A percentile compares a stretch with the other conserved stretches of the same genome.
These are phyloP conservation scores for Marasmarcha lunaedactyla DNA, from an alignment of 2,888 invertebrate species.

Conservation along the genomic window DNA sequence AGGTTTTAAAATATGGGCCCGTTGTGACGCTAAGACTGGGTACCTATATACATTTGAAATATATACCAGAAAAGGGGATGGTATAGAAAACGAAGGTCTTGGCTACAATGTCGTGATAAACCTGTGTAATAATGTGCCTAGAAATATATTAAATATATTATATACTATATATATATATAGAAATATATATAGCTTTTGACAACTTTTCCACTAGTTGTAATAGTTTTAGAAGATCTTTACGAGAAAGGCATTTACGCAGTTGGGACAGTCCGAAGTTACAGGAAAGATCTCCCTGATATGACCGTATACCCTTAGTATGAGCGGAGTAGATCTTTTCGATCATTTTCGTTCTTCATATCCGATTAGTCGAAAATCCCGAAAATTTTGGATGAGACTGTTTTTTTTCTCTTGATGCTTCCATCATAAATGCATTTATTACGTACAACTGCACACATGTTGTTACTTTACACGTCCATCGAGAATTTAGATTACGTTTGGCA, in stretches of 20 bases:
- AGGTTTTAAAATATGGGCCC: conserved; percentile 7
- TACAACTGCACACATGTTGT: conserved; percentile 15
- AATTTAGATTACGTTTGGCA: conserved; percentile 15
- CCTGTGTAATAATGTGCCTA: conserved; percentile 15
- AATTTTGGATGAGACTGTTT: conserved; percentile 25
- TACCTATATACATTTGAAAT: conserved; percentile 15
- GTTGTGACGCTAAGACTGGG: conserved; percentile 9
- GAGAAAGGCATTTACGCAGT: conserved; percentile 15
- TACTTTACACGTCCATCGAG: conserved; percentile 13
- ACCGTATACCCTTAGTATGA: conserved; percentile 23
- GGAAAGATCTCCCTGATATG: conserved; percentile 16
- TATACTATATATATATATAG: too few relatives aligned
- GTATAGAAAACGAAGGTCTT: conserved; percentile 15
- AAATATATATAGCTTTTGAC: conserved; percentile 26
- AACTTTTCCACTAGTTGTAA: conserved; percentile 22
- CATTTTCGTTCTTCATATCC: conserved; percentile 27
- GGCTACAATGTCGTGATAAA: conserved; percentile 18
- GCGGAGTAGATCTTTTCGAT: conserved; percentile 27
- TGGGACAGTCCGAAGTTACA: conserved; percentile 16
- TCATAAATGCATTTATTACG: conserved; percentile 18
- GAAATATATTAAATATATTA: conserved; percentile 18
- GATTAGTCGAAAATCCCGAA: conserved; percentile 22
- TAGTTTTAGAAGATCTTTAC: conserved; percentile 14
- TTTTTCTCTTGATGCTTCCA: conserved; percentile 20
- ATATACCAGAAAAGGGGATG: conserved; percentile 17